Evolutionary conservation across 2,797 vertebrate genomes (phyloP).

Genomic region (Cuniculus paca): DNA sequence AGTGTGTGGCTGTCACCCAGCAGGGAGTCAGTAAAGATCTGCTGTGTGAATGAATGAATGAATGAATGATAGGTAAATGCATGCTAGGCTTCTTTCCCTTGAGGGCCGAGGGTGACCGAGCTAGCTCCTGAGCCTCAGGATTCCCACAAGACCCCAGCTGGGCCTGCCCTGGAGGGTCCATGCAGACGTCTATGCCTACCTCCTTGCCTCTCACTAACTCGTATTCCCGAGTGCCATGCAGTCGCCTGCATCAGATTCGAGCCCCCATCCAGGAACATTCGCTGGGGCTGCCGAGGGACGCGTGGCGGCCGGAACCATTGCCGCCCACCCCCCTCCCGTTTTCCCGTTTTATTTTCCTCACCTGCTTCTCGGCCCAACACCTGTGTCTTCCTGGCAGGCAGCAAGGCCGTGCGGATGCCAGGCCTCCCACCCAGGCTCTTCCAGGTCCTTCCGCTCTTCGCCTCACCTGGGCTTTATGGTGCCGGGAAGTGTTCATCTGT

Average conservation of each 20-base stretch:
- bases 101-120: not conserved
- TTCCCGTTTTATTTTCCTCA: conserved; percentile 88
- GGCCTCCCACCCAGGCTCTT: conserved; percentile 72
- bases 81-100: not conserved
- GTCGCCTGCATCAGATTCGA: not conserved
- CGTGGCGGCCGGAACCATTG: conserved; percentile 79
- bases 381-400: conserved; percentile 89
- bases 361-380: conserved; percentile 88
- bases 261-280: conserved; percentile 58
- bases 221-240: not conserved
- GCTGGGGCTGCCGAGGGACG: conserved; percentile 69
- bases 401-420: conserved; percentile 83
- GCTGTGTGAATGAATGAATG: not conserved
- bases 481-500: conserved; percentile 79
- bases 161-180: not conserved
- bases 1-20: not conserved
- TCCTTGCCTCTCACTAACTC: not conserved
- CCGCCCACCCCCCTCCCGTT: conserved; percentile 71
- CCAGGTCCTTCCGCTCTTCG: conserved; percentile 64
- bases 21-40: not conserved
- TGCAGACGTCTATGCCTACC: not conserved
- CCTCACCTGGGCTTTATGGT: conserved; percentile 66
- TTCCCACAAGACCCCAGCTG: not conserved
- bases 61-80: not conserved
- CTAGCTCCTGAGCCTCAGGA: fast-evolving